Conservation (phyloP, 2,888 invertebrate species). For the Trachelus stipa region DNA sequence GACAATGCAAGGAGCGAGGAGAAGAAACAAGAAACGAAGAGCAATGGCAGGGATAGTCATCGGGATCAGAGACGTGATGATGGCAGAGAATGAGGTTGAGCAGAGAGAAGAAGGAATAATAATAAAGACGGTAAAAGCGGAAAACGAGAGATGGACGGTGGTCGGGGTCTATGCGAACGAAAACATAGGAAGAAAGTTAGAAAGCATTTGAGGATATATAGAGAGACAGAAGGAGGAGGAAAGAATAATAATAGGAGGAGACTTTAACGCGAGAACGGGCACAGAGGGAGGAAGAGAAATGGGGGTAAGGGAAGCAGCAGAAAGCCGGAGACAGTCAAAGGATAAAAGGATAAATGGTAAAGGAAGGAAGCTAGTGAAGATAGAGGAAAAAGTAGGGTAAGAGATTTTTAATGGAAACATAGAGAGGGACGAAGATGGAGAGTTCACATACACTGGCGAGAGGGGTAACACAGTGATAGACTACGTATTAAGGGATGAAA, state of each 20-base stretch:
- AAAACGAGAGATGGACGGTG: too few relatives aligned
- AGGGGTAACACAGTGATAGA: slow-evolving; percentile 12
- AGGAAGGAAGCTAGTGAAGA: slow-evolving; percentile 1
- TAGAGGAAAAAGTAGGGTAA: background rate
- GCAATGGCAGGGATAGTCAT: background rate
- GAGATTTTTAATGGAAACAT: slow-evolving; percentile 1
- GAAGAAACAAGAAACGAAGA: background rate
- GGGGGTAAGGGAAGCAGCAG: background rate
- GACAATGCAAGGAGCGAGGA: background rate
- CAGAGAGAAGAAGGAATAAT: background rate
- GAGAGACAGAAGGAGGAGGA: background rate
- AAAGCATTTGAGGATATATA: background rate
- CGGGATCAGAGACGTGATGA: background rate
- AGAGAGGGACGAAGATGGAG: slow-evolving; percentile 10
- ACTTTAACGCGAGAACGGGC: too few relatives aligned
- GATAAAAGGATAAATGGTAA: slow-evolving; percentile 1
- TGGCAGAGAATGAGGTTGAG: background rate
- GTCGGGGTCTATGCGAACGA: background rate
- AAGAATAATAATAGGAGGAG: background rate
- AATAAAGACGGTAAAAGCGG: background rate
- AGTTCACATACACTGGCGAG: background rate
- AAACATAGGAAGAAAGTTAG: background rate
- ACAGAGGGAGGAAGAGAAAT: too few relatives aligned
- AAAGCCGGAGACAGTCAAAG: background rate
- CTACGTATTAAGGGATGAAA: slow-evolving; percentile 1